Conservation (phyloP, 2,113 vertebrate species). For the Bombycilla garrulus region DNA sequence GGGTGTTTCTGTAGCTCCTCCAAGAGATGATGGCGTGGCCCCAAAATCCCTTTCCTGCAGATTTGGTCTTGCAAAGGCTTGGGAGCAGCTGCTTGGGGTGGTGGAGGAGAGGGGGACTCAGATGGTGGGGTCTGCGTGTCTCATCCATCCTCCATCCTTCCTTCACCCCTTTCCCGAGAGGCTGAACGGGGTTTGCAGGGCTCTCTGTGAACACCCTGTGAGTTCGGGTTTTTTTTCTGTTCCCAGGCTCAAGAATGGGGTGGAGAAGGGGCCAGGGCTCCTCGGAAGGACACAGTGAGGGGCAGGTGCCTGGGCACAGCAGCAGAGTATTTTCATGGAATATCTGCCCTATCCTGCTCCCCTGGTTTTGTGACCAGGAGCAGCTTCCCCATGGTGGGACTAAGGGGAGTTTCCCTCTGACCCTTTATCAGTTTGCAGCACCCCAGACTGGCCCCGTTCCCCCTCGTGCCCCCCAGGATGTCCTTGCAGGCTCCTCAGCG, state of each 20-base stretch:
- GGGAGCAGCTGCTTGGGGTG: not conserved
- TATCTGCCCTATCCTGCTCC: not conserved
- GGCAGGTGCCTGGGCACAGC: no score
- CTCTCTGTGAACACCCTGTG: not conserved
- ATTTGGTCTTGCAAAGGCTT: rapidly evolving
- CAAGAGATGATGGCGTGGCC: not conserved
- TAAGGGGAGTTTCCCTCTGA: not conserved
- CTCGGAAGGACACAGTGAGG: not conserved
- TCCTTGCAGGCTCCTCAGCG: not conserved
- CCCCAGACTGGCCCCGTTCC: rapidly evolving
- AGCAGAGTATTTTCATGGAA: not conserved
- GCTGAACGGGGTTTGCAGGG: rapidly evolving
- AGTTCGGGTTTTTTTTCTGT: rapidly evolving
- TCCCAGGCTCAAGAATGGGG: rapidly evolving
- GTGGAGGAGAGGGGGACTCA: not conserved
- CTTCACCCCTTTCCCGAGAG: not conserved
- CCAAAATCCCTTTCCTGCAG: not conserved
- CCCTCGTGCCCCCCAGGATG: not conserved
- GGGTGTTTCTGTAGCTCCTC: not conserved
- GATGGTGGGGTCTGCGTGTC: not conserved
- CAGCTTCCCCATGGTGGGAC: not conserved
- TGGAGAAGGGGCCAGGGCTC: not conserved
- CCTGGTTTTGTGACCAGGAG: not conserved
- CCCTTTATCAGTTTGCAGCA: not conserved
- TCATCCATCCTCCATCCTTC: not conserved